Evolutionary conservation across 2,888 invertebrate species (phyloP).

Genomic region (Lymantria monacha): DNA sequence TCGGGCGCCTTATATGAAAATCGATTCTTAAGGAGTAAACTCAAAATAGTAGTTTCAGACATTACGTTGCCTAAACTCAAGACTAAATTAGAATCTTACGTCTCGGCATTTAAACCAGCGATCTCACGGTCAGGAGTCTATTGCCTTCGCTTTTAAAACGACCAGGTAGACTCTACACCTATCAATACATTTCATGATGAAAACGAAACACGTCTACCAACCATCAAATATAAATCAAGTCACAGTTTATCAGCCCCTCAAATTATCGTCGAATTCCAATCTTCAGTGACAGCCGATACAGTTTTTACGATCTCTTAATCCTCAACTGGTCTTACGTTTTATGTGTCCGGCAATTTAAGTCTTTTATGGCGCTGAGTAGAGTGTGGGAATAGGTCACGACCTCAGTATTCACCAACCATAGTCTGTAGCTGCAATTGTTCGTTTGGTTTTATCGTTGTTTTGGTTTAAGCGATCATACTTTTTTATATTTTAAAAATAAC

Average conservation of each 20-base stretch:
- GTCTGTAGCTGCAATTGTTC: neutral
- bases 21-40: too few species aligned
- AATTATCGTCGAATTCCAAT: conserved; percentile 2
- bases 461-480: neutral
- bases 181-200: too few species aligned
- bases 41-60: too few species aligned
- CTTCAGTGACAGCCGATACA: conserved; percentile 24
- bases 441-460: neutral
- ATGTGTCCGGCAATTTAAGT: conserved; percentile 32
- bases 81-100: too few species aligned
- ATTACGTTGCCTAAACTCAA: too few species aligned
- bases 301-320: conserved; percentile 44
- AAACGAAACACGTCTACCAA: neutral
- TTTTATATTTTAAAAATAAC: neutral
- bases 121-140: too few species aligned
- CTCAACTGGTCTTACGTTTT: conserved; percentile 27
- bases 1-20: too few species aligned
- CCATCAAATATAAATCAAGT: neutral
- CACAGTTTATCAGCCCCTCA: conserved; percentile 1
- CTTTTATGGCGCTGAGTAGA: conserved; percentile 22
- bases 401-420: neutral
- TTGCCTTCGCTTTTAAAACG: too few species aligned
- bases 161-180: too few species aligned
- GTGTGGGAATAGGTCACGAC: conserved; percentile 23
- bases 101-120: too few species aligned